Evolutionary conservation across 1,140 invertebrate species (phyloP), one percentile per base, ranked within the genome.

Genomic region (Lanistes nyassanus): DNA sequence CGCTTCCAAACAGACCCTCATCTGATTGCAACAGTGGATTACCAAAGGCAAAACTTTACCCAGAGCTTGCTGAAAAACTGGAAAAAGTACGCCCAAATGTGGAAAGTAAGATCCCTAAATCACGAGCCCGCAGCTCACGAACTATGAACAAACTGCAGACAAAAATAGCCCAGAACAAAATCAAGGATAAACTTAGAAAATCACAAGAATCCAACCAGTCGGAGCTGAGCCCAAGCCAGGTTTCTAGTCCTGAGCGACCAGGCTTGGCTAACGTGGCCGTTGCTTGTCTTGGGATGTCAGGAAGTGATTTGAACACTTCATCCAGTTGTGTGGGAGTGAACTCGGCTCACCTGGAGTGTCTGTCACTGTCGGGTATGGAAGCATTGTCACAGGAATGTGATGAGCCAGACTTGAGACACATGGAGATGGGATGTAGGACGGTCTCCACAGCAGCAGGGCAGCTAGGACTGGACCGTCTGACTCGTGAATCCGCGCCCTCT

Each of bases 131-230:
- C 55, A 88, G 85, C 75, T 90, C 90, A n/a, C 85, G 90, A 73
- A 90, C 90, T 29, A 89, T 91, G 87, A 91, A 90, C 78, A 88
- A 88, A 77, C 81, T 91, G 60, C 89, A 91, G 80, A 90, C 88
- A 37, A 90, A 90, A 82, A 90, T 91, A 78, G 90, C 90, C 74
- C 87, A 90, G 66, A 91, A 90, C 78, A 90, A 89, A 85, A 87
- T 91, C 53, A 88, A 90, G 68, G 90, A 89, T 73, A 91, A 91
- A 79, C 79, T 89, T 53, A 55, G 77, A 29, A 81, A 81, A 83
- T 87, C 83, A 68, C 87, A 88, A 72, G 84, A 76, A 62, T 76
- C 75, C 19, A 69, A 53, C 37, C 70, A 72, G 56, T 34, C 70
- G 55, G 77, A 79, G 39, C 39, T 74, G 2, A 74, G 64, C 34